Evolutionary conservation across 2,888 invertebrate species (phyloP).

Genomic region (Micoletzkya japonica): DNA sequence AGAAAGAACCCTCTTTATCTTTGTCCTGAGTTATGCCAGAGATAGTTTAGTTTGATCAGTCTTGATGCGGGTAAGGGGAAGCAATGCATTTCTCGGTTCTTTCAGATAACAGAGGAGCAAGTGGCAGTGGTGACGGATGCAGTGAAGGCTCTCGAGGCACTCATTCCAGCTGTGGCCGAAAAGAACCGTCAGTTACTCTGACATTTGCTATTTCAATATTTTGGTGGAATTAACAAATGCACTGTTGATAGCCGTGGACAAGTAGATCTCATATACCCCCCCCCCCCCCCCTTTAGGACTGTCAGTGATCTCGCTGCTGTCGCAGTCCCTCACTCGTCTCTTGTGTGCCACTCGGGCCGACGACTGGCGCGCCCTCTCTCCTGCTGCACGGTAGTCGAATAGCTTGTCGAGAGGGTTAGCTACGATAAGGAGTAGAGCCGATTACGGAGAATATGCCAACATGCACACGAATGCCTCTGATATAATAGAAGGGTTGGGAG

Average conservation of each 20-base stretch:
- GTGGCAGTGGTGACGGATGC: constrained; percentile 76
- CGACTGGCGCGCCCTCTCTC: constrained; percentile 65
- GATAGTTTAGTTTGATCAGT: too few species aligned
- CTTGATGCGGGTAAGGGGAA: too few species aligned
- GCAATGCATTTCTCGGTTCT: neutral
- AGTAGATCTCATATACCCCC: neutral
- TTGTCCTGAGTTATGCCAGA: too few species aligned
- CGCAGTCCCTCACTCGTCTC: constrained; percentile 86
- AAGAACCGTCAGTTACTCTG: constrained; percentile 71
- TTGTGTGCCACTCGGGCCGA: constrained; percentile 71
- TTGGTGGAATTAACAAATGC: neutral
- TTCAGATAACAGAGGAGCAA: constrained; percentile 74
- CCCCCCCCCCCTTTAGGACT: constrained; percentile 73
- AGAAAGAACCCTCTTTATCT: too few species aligned
- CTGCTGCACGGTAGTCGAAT: constrained; percentile 65
- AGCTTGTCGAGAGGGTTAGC: too few species aligned
- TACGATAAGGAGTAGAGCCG: too few species aligned
- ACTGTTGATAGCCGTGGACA: neutral
- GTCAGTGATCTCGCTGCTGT: constrained; percentile 83
- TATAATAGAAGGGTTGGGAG: too few species aligned
- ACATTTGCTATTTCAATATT: constrained; percentile 1
- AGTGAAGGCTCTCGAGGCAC: constrained; percentile 76
- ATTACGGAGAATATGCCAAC: too few species aligned
- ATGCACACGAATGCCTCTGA: too few species aligned
- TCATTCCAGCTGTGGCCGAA: constrained; percentile 77